Percentiles rank a stretch among this genome's conserved stretches.
These are phyloP conservation scores for Apis cerana DNA, from an alignment of 1,140 invertebrate species.

Conservation along the genomic window DNA sequence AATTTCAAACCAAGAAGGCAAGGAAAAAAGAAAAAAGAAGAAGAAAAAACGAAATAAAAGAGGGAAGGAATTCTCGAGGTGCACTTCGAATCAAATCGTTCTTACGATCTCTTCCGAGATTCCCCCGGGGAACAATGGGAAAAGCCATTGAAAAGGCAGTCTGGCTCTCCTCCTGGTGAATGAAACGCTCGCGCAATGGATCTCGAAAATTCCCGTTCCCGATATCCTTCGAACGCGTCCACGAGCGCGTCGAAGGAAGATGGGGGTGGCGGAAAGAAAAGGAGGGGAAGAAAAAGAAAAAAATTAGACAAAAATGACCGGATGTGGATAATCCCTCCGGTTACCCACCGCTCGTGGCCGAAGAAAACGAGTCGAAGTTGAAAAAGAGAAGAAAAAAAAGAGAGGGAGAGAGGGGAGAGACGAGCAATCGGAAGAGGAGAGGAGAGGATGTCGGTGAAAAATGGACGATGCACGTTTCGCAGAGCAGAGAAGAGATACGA, in stretches of 20 bases:
- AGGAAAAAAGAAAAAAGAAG: slow-evolving; percentile 5
- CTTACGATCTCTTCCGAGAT: slow-evolving; percentile 51
- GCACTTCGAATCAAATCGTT: slow-evolving; percentile 56
- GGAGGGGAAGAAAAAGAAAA: not conserved
- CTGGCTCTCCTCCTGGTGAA: slow-evolving; percentile 50
- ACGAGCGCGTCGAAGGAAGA: not conserved
- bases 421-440: slow-evolving; percentile 42
- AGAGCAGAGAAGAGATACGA: slow-evolving; percentile 26
- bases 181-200: slow-evolving; percentile 62
- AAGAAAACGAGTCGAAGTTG: not conserved
- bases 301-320: slow-evolving; percentile 76
- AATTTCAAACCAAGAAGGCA: not conserved
- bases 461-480: slow-evolving; percentile 69
- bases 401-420: not conserved
- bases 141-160: slow-evolving; percentile 61
- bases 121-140: slow-evolving; percentile 63
- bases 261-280: not conserved
- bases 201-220: slow-evolving; percentile 74
- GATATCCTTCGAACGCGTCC: slow-evolving; percentile 68
- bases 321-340: slow-evolving; percentile 76
- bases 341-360: slow-evolving; percentile 25
- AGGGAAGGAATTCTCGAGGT: not conserved
- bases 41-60: slow-evolving; percentile 19
- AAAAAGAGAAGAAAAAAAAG: slow-evolving; percentile 1
- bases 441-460: slow-evolving; percentile 56